Base-by-base conservation (phyloP, 1,140 invertebrate genomes). In the Asobara japonica region DNA sequence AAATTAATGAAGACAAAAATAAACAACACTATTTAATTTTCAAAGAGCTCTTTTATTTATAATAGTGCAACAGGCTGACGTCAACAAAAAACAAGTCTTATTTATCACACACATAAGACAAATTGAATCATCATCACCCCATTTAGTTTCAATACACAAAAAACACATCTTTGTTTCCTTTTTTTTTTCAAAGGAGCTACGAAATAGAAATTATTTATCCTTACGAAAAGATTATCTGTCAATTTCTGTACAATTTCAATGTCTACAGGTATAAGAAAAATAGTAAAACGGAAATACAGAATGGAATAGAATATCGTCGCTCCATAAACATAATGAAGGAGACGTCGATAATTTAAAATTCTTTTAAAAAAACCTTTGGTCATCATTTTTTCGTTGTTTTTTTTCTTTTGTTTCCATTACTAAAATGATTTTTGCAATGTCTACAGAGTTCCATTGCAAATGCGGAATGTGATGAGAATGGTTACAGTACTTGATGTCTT, bases 81-180 rank as follows among this genome's bases (percentile, higher is more conserved):
- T 77, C 74, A 74, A 79, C 76, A 74, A 62, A 77, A 79, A 77
- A 79, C 78, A 77, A 79, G 69, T 79, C 74, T 79, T 75, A 74
- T 76, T 76, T 76, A 77, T 77, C 76, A 79, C 76, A 77, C 78
- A 79, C 73, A 77, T 74, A 75, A 77, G 73, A 79, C 65, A 74
- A 69, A 74, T 75, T 36, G 62, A 74, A 69, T 61, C 33, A 64
- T 64, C 69, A 45, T 36, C 69, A 70, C 69, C 60, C 68, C 41
- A 69, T 76, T 75, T 73, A 65, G 38, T 66, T 30, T 61, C 27
- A 60, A 45, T 31, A 73, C 33, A 73, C 65, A 70, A 60, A 70
- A 27, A 20, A 18, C 20, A 61, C 25, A 20, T 36, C 31, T 60
- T 70, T 29, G 4, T 2, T 45, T 45, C 1, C 3, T 41, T 45